Base-by-base conservation (phyloP, 2,888 invertebrate species). In the Ellobium chinense region DNA sequence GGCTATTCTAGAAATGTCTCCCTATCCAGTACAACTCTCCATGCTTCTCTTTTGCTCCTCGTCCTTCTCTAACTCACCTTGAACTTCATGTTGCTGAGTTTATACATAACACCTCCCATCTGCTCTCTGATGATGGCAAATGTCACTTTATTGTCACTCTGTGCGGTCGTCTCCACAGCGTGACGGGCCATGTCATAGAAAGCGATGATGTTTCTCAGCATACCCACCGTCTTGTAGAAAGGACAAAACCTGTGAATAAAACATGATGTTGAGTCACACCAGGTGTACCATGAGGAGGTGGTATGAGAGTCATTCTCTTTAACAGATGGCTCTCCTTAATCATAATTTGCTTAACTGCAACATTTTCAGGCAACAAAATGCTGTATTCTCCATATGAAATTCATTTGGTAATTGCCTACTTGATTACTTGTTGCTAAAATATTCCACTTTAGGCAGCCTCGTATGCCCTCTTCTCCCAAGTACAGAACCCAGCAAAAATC, bases 181-280 rank as follows among this genome's bases (percentile, higher is more conserved):
- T 99, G 99, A 84, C 98, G 96, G 54, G 99, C 96, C 96, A 99
- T 96, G 94, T 99, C 99, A 94, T 99, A 99, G 94, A 99, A 98
- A 77, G 97, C 95, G 92, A 99, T 98, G 94, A 99, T 98, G 95
- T 99, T 99, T 93, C 95, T 96, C 92, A 99, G 93, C 99, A 99
- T 99, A 88, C 98, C 99, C 82, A 98, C 98, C 24, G 99, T 99
- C 95, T 99, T 99, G 95, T 99, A 99, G 95, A 99, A 99, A 91
- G 99, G 99, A 92, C 99, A 99, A 95, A 98, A 99, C 85, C 99
- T 92, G 85, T 2, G 86, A 80, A 78, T 29, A 77, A 1, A 46
- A n/a, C n/a, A n/a, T n/a, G n/a, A n/a, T n/a, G n/a, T n/a, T n/a
- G n/a, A n/a, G n/a, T n/a, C n/a, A n/a, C n/a, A n/a, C n/a, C n/a